Percentiles rank a stretch among this genome's conserved stretches.
Evolutionary conservation across 2,888 invertebrate genomes (phyloP).

Genomic region (Cheilosia scutellata): DNA sequence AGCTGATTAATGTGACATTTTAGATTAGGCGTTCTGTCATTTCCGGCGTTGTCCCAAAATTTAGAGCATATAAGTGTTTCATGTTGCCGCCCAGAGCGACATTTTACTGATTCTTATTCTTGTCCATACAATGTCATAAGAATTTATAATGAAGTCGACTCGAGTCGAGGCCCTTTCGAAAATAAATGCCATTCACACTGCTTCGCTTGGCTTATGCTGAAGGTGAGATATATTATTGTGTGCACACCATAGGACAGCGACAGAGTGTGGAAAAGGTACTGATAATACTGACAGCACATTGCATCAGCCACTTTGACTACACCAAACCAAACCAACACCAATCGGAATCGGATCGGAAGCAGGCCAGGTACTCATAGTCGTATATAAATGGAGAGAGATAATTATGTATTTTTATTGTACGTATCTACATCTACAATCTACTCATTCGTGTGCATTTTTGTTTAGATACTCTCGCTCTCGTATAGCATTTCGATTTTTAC

Average conservation of each 20-base stretch:
- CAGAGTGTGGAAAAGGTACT: constrained; percentile 28
- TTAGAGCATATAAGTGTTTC: constrained; percentile 7
- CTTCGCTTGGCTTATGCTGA: constrained; percentile 11
- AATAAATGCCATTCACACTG: constrained; percentile 48
- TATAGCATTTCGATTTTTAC: background rate
- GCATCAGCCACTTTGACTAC: constrained; percentile 67
- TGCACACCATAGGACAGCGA: background rate
- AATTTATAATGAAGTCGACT: background rate
- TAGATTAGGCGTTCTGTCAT: constrained; percentile 31
- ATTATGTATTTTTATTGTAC: too few relatives aligned
- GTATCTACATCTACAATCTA: too few relatives aligned
- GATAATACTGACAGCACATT: constrained; percentile 54
- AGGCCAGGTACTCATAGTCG: background rate
- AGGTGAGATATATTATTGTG: constrained; percentile 17
- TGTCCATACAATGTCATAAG: background rate
- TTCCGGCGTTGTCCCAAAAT: constrained; percentile 42
- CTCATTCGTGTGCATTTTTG: constrained; percentile 16
- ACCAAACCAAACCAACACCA: background rate
- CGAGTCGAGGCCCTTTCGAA: constrained; percentile 59
- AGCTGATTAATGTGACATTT: constrained; percentile 51
- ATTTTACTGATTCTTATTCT: background rate
- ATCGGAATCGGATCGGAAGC: background rate
- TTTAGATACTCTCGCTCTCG: constrained; percentile 18
- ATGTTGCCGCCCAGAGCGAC: background rate
- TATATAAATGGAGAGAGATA: too few relatives aligned